Base-by-base conservation (phyloP, 2,888 invertebrate genomes). In the Hyles lineata region DNA sequence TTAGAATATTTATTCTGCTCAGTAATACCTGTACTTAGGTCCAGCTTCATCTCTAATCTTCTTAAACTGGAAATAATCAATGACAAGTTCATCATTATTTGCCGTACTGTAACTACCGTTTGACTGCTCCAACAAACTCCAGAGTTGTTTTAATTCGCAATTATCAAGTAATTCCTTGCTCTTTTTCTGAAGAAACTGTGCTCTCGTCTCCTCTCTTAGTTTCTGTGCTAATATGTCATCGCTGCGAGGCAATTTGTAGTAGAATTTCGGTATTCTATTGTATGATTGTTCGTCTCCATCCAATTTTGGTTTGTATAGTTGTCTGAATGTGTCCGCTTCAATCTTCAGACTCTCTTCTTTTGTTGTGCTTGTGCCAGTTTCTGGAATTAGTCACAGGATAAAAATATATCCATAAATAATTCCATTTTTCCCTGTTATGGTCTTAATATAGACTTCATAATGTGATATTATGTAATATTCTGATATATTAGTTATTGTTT, bases 171-270 rank as follows among this genome's bases (percentile, higher is more conserved):
- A 91, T 83, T 98, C 97, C 82, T 97, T 96, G 76, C 98, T 98
- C 84, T 97, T 96, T 86, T 97, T 96, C 90, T 98, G 98, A 69
- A 99, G 90, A 87, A 98, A 98, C 76, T 98, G 96, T 2, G 98
- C 98, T 83, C 98, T 95, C 0, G 98, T 97, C 89, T 98, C 98
- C 90, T 98, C 98, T 73, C 98, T 95, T 61, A 98, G 90, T 89
- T 98, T 98, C 84, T 97, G 97, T 1, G 97, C 95, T 5, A 98
- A 84, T 8, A 96, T 95, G 83, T 98, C 98, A 80, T 96, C 97
- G 70, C 97, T 96, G 71, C 96, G 96, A 0, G 98, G 98, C 2
- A 98, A 90, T 93, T 96, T 96, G 83, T 96, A 96, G 84, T 96
- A 97, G 88, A 97, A 97, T 85, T 96, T 96, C 0, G 97, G 97